Conservation (phyloP, 2,113 vertebrate genomes). For the Sula dactylatra region DNA sequence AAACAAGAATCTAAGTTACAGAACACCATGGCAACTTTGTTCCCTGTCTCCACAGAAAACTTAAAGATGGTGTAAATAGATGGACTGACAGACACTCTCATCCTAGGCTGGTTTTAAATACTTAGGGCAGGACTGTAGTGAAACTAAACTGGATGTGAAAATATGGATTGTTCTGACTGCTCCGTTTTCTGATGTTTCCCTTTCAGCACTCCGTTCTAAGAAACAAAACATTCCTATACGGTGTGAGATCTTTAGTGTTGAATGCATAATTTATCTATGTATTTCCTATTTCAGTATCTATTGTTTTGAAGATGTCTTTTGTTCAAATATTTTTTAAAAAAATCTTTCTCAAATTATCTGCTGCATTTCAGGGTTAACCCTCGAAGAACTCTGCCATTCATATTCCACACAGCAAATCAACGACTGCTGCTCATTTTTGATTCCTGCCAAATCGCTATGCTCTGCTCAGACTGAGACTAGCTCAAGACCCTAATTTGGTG, state of each 20-base stretch:
- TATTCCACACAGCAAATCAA: neutral
- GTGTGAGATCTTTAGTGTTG: neutral
- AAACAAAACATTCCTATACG: conserved; percentile 8
- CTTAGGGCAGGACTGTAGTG: neutral
- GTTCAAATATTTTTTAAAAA: neutral
- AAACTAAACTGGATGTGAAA: neutral
- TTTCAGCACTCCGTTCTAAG: neutral
- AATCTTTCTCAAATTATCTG: neutral
- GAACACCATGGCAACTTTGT: neutral
- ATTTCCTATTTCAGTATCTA: conserved; percentile 9
- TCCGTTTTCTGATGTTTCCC: conserved; percentile 9
- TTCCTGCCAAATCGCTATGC: neutral
- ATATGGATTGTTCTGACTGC: conserved; percentile 32
- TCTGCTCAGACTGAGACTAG: neutral
- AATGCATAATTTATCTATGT: conserved; percentile 60
- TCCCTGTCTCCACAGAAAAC: neutral
- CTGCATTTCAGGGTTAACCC: conserved; percentile 12
- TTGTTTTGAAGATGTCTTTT: conserved; percentile 21
- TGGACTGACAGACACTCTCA: neutral
- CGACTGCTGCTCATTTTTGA: conserved; percentile 13
- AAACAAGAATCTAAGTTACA: neutral
- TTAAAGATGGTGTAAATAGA: neutral
- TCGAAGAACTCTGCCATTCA: neutral
- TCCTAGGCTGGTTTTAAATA: neutral
- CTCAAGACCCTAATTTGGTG: conserved; percentile 25